phyloP scores from a whole-genome alignment of 2,113 vertebrate species.

The Uria lomvia region DNA sequence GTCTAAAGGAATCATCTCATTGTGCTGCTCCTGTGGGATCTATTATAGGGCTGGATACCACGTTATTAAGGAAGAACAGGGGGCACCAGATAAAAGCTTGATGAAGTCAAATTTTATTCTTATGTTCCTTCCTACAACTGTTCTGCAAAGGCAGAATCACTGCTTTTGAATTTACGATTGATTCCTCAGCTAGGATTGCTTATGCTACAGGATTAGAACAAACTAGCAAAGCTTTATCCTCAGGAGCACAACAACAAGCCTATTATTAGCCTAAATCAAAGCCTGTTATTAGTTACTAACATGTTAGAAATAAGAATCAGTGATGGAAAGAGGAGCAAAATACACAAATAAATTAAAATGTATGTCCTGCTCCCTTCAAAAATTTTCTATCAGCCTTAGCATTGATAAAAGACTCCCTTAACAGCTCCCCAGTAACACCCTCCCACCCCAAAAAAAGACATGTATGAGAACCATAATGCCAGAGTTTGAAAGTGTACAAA shows the following conservation, averaged over 20 bases:
- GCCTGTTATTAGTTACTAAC: not conserved
- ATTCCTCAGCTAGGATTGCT: not conserved
- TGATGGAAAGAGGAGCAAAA: not conserved
- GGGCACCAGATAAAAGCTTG: not conserved
- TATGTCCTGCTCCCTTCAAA: not conserved
- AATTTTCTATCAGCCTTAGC: not conserved
- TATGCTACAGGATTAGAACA: not conserved
- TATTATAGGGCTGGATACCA: not conserved
- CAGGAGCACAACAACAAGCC: not conserved
- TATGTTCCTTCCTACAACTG: not conserved
- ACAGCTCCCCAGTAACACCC: accelerated
- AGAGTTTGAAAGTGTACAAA: not conserved
- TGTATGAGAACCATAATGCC: not conserved
- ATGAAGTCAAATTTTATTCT: not conserved
- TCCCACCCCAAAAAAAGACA: no score
- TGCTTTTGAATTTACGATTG: not conserved
- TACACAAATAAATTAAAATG: not conserved
- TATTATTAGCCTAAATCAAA: conserved; percentile 10
- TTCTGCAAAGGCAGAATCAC: not conserved
- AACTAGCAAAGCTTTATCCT: not conserved
- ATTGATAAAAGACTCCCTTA: not conserved
- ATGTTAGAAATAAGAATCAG: not conserved
- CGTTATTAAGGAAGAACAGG: not conserved
- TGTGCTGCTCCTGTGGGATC: not conserved
- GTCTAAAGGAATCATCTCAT: not conserved